Base-by-base conservation (phyloP, 2,888 invertebrate genomes). In the Lampropteryx suffumata region DNA sequence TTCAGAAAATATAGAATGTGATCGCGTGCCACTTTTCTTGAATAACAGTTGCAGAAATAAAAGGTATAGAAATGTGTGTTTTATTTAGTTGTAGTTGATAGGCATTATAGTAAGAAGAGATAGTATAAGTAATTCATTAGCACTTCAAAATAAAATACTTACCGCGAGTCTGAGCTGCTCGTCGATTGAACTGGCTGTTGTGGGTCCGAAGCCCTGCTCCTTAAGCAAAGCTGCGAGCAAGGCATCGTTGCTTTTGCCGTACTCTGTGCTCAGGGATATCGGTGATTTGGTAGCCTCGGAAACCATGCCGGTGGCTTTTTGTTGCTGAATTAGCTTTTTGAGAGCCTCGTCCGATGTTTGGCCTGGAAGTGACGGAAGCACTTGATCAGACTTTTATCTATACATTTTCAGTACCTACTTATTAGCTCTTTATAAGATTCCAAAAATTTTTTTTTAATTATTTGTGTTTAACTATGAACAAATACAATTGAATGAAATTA, bases 151-250 rank as follows among this genome's bases (percentile, higher is more conserved):
- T 17, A 14, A 67, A 71, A 70, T 62, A 91, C 91, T 91, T 79
- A 92, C 92, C 73, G 91, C 86, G 51, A 90, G 84, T 73, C 90
- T 85, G 46, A 92, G 79, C 80, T 92, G 92, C 65, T 92, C 91
- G 65, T 91, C 91, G 69, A 92, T 79, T 46, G 91, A 87, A 80
- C 92, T 92, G 62, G 94, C 93, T 54, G 94, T 94, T n/a, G 92
- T 91, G 2, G 95, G 94, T 50, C 93, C 94, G 62, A 95, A 94
- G 30, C 94, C 94, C 70, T 94, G 92, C 65, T 94, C 92, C 79
- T 94, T 94, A 39, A 95, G 81, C 45, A 94, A 79, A 2, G 94
- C 93, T 0, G 94, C 94, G 17, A 95, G 84, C 55, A 95, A 81
- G 0, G 94, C 94, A 55, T 94, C 94, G 64, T 94, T 92, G 51